Evolutionary conservation across 1,140 invertebrate genomes (phyloP), one percentile per base, ranked within the genome.

Genomic region (Zaprionus capensis): DNA sequence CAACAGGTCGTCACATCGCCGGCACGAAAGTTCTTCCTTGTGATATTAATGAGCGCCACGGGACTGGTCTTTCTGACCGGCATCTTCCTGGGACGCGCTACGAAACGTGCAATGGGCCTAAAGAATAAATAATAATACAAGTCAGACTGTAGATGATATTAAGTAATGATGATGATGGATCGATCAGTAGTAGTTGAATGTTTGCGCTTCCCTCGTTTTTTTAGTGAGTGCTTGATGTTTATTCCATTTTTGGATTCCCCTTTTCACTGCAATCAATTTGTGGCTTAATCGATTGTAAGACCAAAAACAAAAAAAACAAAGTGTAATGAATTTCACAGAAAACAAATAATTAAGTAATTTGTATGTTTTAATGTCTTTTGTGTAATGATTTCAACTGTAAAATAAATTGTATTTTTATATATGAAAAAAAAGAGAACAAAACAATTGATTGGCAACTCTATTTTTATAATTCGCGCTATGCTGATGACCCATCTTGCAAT

Each of bases 11-110:
- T 93, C 1, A 88, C 93, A 44, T 98, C 97, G 2, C 96, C 97
- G 41, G 94, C 96, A 4, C 95, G 95, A 85, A 95, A 95, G 92
- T 98, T 97, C 86, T 96, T 98, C 79, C 94, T 97, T 75, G 94
- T 96, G 24, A 93, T 97, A 22, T 93, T 95, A 14, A 93, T 97
- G 56, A 95, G 95, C 26, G 93, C 96, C 53, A 93, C 97, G n/a
- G 96, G 96, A 15, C 92, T 96, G 63, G 96, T 97, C 70, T 98
- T 98, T 82, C 94, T 97, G 12, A 94, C 95, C 24, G 97, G 97
- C 51, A 93, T 98, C 63, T 96, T 97, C 76, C 97, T 96, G 92
- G 97, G 97, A 1, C 93, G 96, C 78, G 94, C 96, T 26, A 96
- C 96, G 4, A 95, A 96, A 87, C 94, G 96, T 90, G 94, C 95